Evolutionary conservation across 2,888 invertebrate genomes (phyloP).

Genomic region (Dinocampus coccinellae): DNA sequence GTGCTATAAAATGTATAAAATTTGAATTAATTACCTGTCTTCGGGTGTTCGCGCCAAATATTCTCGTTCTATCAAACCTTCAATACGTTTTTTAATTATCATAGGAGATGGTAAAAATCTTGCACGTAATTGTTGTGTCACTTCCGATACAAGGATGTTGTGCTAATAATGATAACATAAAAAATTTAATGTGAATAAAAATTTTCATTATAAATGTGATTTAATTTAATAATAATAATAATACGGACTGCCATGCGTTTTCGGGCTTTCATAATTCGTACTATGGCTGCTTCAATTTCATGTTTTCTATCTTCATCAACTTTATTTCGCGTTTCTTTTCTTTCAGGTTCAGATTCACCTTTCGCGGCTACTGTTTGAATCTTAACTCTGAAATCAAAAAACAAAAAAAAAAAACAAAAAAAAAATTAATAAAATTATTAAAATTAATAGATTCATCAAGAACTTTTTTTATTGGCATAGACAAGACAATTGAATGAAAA

Average conservation of each 20-base stretch:
- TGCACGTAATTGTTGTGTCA: conserved; percentile 95
- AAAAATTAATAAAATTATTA: too few species aligned
- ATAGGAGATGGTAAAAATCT: conserved; percentile 98
- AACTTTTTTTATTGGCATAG: too few species aligned
- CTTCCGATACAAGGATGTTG: conserved; percentile 95
- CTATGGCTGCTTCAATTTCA: conserved; percentile 99
- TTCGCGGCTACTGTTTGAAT: conserved; percentile 95
- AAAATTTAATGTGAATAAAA: conserved; percentile 21
- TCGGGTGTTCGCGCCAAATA: conserved; percentile 97
- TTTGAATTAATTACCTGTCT: conserved; percentile 77
- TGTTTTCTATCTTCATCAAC: conserved; percentile 99
- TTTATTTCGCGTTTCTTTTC: conserved; percentile 96
- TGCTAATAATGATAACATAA: conserved; percentile 72
- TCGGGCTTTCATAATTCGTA: conserved; percentile 98
- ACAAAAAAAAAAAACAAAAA: not conserved
- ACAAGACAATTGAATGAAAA: too few species aligned
- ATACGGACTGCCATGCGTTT: conserved; percentile 87
- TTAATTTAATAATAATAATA: conserved; percentile 12
- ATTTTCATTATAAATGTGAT: not conserved
- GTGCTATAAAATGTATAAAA: not conserved
- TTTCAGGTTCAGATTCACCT: conserved; percentile 98
- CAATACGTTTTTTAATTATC: conserved; percentile 99
- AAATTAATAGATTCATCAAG: too few species aligned
- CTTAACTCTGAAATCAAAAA: conserved; percentile 78
- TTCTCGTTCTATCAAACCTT: conserved; percentile 98